These are phyloP conservation scores for Menidia menidia DNA, from an alignment of 2,797 vertebrate genomes.

Conservation along the genomic window DNA sequence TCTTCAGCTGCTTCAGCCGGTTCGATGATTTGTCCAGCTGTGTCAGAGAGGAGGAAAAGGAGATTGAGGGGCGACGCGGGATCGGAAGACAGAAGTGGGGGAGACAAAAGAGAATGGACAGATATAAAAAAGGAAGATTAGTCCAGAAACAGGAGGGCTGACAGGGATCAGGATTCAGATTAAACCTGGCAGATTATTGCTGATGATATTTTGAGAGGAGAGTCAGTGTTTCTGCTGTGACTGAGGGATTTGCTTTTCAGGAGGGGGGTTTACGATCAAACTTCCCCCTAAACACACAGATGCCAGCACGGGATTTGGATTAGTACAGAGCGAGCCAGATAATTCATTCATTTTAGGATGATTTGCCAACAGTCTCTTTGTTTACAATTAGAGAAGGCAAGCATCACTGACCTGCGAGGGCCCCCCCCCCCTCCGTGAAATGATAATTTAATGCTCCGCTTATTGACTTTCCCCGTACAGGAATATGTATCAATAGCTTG, in stretches of 20 bases:
- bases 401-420: slow-evolving; percentile 9
- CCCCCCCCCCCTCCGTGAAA: slow-evolving; percentile 14
- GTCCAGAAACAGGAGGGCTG: slow-evolving; percentile 33
- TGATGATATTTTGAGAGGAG: slow-evolving; percentile 61
- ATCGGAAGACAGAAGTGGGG: background rate
- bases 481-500: background rate
- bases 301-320: slow-evolving; percentile 61
- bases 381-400: slow-evolving; percentile 30
- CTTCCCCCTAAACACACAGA: slow-evolving; percentile 52
- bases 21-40: slow-evolving; percentile 92
- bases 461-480: background rate
- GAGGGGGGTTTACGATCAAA: slow-evolving; percentile 17
- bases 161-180: slow-evolving; percentile 60
- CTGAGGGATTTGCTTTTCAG: slow-evolving; percentile 57
- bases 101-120: slow-evolving; percentile 14
- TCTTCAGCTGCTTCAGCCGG: slow-evolving; percentile 91
- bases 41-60: background rate
- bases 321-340: slow-evolving; percentile 54
- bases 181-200: slow-evolving; percentile 65
- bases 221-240: slow-evolving; percentile 40
- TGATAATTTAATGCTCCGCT: slow-evolving; percentile 22
- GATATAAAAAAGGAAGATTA: slow-evolving; percentile 54
- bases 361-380: slow-evolving; percentile 48
- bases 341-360: slow-evolving; percentile 53
- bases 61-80: slow-evolving; percentile 8